Conservation (phyloP, 2,888 invertebrate species). For the Melinopterus prodromus region DNA sequence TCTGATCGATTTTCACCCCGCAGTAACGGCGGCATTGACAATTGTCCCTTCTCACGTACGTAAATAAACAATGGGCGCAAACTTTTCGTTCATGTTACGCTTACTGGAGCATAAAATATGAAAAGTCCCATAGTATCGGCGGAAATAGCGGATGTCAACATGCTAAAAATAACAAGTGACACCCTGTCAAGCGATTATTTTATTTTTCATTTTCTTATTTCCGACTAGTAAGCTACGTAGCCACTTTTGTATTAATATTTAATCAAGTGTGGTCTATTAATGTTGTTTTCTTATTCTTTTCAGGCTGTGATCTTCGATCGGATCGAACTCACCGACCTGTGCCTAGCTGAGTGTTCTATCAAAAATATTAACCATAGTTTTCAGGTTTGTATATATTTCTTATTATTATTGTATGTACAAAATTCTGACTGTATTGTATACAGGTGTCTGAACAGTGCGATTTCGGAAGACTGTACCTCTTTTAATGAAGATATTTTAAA, state of each 20-base stretch:
- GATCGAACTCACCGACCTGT: constrained; percentile 84
- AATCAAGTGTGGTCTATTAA: not conserved
- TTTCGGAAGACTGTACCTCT: too few species aligned
- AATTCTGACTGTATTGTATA: too few species aligned
- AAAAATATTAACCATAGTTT: constrained; percentile 89
- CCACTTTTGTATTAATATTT: not conserved
- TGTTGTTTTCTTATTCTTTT: constrained; percentile 58
- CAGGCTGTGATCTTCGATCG: constrained; percentile 91
- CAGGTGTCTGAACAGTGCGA: too few species aligned
- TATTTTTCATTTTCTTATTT: not conserved
- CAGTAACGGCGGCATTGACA: not conserved
- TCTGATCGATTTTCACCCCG: not conserved
- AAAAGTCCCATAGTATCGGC: not conserved
- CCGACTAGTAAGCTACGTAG: not conserved
- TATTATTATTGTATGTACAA: not conserved
- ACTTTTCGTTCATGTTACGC: not conserved
- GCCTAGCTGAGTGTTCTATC: constrained; percentile 87
- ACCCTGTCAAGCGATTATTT: not conserved
- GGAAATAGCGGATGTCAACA: not conserved
- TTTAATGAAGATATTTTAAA: too few species aligned
- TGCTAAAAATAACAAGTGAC: not conserved
- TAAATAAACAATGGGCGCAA: not conserved
- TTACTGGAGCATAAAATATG: not conserved
- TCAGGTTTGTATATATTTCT: constrained; percentile 67
- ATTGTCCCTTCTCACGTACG: not conserved